phyloP scores from a whole-genome alignment of 2,113 vertebrate species.

The Microtus richardsoni region DNA sequence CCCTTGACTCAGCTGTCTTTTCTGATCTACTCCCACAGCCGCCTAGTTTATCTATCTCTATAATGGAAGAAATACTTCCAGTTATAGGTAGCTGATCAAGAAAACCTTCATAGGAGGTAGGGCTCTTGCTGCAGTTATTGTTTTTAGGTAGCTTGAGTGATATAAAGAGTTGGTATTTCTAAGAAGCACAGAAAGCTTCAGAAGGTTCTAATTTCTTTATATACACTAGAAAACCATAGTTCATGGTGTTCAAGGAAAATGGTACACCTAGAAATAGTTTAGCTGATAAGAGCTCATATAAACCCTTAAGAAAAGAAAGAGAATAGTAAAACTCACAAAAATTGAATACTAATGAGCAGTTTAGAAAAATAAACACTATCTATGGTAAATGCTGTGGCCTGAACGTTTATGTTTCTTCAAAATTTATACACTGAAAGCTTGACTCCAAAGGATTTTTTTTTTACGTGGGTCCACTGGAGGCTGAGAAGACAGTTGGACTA shows the following conservation, averaged over 20 bases:
- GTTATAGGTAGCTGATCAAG: not conserved
- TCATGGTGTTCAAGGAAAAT: not conserved
- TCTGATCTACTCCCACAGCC: not conserved
- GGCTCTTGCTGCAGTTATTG: not conserved
- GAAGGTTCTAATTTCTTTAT: not conserved
- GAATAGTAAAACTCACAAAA: slow-evolving; percentile 7
- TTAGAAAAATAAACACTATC: not conserved
- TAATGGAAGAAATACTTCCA: not conserved
- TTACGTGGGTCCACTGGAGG: not conserved
- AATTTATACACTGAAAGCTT: not conserved
- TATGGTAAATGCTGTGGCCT: not conserved
- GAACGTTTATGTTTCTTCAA: not conserved
- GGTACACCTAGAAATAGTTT: not conserved
- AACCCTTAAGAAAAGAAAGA: not conserved
- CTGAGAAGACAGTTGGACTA: not conserved
- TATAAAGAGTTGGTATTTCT: not conserved
- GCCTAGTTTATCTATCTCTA: not conserved
- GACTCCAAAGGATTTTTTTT: not conserved
- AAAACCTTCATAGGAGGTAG: not conserved
- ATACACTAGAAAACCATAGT: not conserved
- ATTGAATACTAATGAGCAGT: not conserved
- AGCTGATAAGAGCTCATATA: not conserved
- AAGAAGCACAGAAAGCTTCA: not conserved
- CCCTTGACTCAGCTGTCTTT: not conserved
- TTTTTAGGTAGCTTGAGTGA: not conserved